Base-by-base conservation (phyloP, 1,140 invertebrate genomes). In the Ceratina japonica region DNA sequence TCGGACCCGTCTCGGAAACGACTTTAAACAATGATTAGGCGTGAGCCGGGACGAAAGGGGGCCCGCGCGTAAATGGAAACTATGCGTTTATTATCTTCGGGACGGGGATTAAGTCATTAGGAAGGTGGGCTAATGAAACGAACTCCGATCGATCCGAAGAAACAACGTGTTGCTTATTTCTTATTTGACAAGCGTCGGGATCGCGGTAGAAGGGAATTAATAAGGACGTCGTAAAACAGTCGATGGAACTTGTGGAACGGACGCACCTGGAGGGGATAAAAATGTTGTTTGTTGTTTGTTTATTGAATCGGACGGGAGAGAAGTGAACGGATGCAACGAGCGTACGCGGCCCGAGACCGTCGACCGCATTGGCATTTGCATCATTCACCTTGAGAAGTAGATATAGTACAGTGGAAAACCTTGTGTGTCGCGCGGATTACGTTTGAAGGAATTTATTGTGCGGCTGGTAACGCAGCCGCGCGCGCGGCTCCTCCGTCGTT, bases 351-450 rank as follows among this genome's bases (percentile, higher is more conserved):
- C 79, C 73, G 51, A 85, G 84, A 85, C 84, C 84, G 80, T 85
- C 83, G 84, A 86, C 84, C 84, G 84, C 84, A 80, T 72, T 86
- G 84, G 84, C 84, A 86, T 86, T 86, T 86, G 84, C 84, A 86
- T 86, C 84, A 86, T 86, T 86, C 84, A 86, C 84, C 84, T 86
- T 86, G 84, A 83, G 83, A 82, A 78, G 83, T 77, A 75, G 73
- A 86, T 85, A 86, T 79, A 81, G 76, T 68, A 82, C 82, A 75
- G 59, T 77, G 70, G 80, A 85, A 72, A 80, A 80, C 83, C 84
- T 82, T 86, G 84, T 85, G 84, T 85, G 79, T 77, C 83, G 80
- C 75, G 83, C 80, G 83, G 83, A 84, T 84, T 84, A 86, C 83
- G 84, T 86, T 85, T 81, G 83, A 85, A 75, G 75, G 83, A 86